A percentile compares a stretch with the other conserved stretches of the same genome.
These are phyloP conservation scores for Mesoligia furuncula DNA, from an alignment of 2,888 invertebrate genomes.

Conservation along the genomic window DNA sequence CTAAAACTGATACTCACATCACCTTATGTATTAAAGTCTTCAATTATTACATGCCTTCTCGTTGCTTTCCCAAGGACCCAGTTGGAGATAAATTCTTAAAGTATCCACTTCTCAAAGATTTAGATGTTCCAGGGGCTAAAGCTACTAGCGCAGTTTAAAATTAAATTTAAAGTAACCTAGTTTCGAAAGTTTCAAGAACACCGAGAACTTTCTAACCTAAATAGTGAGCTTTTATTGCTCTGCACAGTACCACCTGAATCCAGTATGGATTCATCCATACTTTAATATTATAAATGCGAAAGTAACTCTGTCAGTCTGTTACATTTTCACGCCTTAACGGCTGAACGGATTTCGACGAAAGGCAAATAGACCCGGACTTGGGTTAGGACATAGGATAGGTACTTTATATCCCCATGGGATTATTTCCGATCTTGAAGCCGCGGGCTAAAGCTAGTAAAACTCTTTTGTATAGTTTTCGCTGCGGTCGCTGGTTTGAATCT, in stretches of 20 bases:
- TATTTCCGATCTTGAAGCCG: neutral
- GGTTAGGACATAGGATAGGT: neutral
- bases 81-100: constrained; percentile 42
- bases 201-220: constrained; percentile 11
- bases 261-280: neutral
- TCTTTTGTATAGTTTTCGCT: neutral
- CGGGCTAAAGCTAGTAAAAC: neutral
- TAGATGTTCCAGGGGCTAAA: constrained; percentile 15
- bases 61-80: neutral
- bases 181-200: constrained; percentile 22
- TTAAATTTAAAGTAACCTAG: constrained; percentile 50
- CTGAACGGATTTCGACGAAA: neutral
- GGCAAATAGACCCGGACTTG: neutral
- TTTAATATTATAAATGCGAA: neutral
- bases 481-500: neutral
- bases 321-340: neutral
- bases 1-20: neutral
- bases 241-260: neutral
- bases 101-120: constrained; percentile 28
- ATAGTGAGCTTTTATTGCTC: constrained; percentile 21
- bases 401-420: neutral
- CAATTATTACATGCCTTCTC: neutral
- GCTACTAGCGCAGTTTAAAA: constrained; percentile 37
- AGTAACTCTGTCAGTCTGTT: neutral
- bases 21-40: constrained; percentile 1